Evolutionary conservation across 2,113 vertebrate genomes (phyloP).

Genomic region (Nesoenas mayeri): DNA sequence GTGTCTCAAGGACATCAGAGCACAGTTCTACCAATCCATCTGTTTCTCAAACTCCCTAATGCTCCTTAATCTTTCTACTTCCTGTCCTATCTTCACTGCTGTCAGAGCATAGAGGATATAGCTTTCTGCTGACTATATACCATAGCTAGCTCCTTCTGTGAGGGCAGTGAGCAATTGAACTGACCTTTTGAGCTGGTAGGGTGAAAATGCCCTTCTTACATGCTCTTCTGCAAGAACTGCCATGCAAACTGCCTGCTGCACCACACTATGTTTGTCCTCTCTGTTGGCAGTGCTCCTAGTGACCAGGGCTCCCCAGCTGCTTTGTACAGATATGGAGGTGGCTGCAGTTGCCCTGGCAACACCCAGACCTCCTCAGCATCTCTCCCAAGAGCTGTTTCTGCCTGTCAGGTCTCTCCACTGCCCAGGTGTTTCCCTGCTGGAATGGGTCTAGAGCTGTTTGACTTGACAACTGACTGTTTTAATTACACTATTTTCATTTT

Average conservation of each 20-base stretch:
- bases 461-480: neutral
- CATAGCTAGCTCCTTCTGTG: neutral
- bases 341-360: neutral
- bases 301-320: fast-evolving
- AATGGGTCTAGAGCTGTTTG: fast-evolving
- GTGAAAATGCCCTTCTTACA: fast-evolving
- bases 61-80: neutral
- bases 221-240: no score
- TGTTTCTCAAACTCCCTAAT: neutral
- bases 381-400: fast-evolving
- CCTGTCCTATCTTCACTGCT: no score
- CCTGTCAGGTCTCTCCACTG: neutral
- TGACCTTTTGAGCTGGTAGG: no score
- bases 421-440: neutral
- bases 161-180: neutral
- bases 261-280: fast-evolving
- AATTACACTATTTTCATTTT: neutral
- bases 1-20: neutral
- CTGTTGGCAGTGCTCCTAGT: fast-evolving
- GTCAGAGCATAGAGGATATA: neutral
- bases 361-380: fast-evolving
- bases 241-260: fast-evolving
- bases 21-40: neutral
- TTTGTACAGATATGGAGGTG: neutral
- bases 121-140: neutral